These are phyloP conservation scores for Oreochromis spilurus DNA, from an alignment of 2,113 vertebrate genomes.

Conservation along the genomic window DNA sequence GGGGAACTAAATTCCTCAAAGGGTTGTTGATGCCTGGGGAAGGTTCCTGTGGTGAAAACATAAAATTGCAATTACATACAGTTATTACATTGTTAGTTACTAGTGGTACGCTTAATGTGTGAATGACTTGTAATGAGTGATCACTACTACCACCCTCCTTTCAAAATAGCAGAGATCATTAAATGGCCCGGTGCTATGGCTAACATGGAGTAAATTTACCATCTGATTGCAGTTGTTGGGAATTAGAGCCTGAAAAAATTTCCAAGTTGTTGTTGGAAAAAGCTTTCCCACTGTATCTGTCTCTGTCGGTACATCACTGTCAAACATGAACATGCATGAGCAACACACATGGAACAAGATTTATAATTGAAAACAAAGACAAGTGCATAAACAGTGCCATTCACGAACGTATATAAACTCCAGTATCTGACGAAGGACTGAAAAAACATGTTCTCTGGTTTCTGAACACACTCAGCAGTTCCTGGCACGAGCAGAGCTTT, in stretches of 20 bases:
- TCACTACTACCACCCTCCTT: background rate
- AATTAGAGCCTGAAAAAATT: background rate
- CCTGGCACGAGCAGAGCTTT: conserved; percentile 40
- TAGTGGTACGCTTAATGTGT: background rate
- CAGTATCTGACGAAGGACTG: background rate
- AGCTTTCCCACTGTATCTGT: background rate
- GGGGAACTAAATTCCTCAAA: background rate
- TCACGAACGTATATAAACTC: background rate
- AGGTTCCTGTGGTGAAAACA: background rate
- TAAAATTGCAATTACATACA: background rate
- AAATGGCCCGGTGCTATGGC: background rate
- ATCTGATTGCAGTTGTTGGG: background rate
- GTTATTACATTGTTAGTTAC: background rate
- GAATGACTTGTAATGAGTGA: background rate
- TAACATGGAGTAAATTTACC: background rate
- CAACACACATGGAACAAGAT: background rate
- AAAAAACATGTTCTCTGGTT: conserved; percentile 37
- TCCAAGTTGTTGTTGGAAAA: background rate
- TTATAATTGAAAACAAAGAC: background rate
- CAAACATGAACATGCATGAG: background rate
- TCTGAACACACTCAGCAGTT: conserved; percentile 59
- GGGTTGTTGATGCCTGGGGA: background rate
- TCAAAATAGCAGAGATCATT: background rate
- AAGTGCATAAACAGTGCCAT: background rate
- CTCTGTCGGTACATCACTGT: background rate